These are phyloP conservation scores for Drosophila tropicalis DNA, from an alignment of 1,140 invertebrate genomes.

Conservation along the genomic window DNA sequence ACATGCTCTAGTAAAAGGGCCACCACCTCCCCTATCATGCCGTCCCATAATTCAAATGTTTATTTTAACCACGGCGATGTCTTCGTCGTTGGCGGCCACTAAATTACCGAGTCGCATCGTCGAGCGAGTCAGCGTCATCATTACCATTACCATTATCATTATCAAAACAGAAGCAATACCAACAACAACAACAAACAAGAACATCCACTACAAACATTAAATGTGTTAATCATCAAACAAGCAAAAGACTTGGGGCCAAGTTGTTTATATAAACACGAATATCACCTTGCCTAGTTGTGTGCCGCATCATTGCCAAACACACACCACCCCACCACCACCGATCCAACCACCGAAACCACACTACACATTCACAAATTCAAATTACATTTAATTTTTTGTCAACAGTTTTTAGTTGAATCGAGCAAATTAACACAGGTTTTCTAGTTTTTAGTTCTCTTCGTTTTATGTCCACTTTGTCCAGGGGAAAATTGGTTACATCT, in stretches of 20 bases:
- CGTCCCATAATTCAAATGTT: conserved; percentile 61
- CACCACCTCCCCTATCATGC: not conserved
- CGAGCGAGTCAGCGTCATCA: conserved; percentile 53
- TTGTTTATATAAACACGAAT: conserved; percentile 50
- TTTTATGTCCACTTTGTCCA: not conserved
- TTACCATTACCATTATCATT: conserved; percentile 23
- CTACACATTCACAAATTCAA: conserved; percentile 23
- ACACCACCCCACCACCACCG: conserved; percentile 1
- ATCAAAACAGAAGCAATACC: conserved; percentile 3
- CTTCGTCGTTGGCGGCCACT: conserved; percentile 58
- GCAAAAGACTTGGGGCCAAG: conserved; percentile 13
- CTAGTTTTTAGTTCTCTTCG: not conserved
- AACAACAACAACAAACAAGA: conserved; percentile 18
- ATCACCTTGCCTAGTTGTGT: not conserved
- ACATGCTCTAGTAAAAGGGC: conserved; percentile 2
- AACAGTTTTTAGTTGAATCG: conserved; percentile 45
- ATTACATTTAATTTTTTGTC: conserved; percentile 71
- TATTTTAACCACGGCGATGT: conserved; percentile 57
- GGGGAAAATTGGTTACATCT: not conserved
- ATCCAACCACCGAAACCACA: not conserved
- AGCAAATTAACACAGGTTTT: not conserved
- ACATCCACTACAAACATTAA: conserved; percentile 34
- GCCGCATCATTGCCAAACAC: conserved; percentile 2
- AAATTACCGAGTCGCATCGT: conserved; percentile 65
- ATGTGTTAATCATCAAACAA: conserved; percentile 73